Percentiles rank a stretch among this genome's conserved stretches.
These are phyloP conservation scores for Tenodera sinensis DNA, from an alignment of 2,888 invertebrate species.

Conservation along the genomic window DNA sequence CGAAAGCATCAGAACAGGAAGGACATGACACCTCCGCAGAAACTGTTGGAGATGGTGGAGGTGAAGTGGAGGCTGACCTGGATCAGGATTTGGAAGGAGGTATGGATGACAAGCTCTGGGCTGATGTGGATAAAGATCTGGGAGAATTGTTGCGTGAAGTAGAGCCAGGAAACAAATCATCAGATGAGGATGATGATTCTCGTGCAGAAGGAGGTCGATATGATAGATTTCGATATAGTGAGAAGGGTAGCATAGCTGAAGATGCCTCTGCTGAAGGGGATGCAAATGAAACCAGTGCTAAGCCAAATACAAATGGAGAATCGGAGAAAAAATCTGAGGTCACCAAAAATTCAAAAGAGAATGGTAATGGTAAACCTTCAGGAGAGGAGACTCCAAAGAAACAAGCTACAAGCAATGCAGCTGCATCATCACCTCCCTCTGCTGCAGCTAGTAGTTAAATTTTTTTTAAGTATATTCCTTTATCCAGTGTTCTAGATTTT, in stretches of 20 bases:
- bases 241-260: slow-evolving; percentile 48
- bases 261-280: slow-evolving; percentile 18
- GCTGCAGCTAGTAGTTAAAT: background rate
- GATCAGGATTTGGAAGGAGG: slow-evolving; percentile 42
- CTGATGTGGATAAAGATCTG: slow-evolving; percentile 76
- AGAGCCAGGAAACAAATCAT: slow-evolving; percentile 49
- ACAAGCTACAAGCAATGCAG: background rate
- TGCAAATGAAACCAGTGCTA: background rate
- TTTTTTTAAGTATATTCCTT: background rate
- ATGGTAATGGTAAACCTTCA: background rate
- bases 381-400: background rate
- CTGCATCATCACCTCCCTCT: background rate
- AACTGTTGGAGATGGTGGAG: slow-evolving; percentile 20
- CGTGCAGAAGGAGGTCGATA: slow-evolving; percentile 52
- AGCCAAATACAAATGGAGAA: slow-evolving; percentile 9
- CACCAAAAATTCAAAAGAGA: background rate
- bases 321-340: slow-evolving; percentile 1
- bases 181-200: slow-evolving; percentile 66
- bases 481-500: background rate
- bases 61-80: slow-evolving; percentile 45
- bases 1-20: slow-evolving; percentile 33
- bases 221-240: slow-evolving; percentile 63
- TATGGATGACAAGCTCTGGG: slow-evolving; percentile 69
- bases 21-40: slow-evolving; percentile 12
- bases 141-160: slow-evolving; percentile 65